Percentiles rank a stretch among this genome's conserved stretches.
Evolutionary conservation across 2,797 vertebrate genomes (phyloP).

Genomic region (Amniataba percoides): DNA sequence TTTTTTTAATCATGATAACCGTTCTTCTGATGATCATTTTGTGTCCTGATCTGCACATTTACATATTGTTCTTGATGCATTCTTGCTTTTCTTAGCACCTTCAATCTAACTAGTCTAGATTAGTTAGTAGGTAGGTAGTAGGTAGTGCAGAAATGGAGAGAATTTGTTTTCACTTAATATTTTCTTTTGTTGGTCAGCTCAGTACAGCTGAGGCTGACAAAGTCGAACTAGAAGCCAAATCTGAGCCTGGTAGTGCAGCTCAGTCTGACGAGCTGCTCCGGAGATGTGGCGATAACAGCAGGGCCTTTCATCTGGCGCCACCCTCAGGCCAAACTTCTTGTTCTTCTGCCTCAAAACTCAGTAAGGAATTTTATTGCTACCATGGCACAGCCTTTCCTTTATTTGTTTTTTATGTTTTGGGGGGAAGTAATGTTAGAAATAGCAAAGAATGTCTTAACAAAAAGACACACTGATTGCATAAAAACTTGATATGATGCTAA

Average conservation of each 20-base stretch:
- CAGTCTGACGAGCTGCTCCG: neutral
- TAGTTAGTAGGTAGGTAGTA: too few species aligned
- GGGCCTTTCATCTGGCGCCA: neutral
- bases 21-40: too few species aligned
- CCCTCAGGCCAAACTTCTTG: neutral
- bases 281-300: neutral
- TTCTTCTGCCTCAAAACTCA: neutral
- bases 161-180: too few species aligned
- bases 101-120: too few species aligned
- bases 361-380: neutral
- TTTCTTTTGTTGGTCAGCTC: neutral
- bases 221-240: neutral
- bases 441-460: constrained; percentile 20
- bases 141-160: too few species aligned
- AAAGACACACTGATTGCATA: constrained; percentile 15
- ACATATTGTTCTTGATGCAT: too few species aligned
- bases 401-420: neutral
- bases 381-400: neutral
- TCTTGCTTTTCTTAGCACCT: too few species aligned
- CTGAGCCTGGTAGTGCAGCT: neutral
- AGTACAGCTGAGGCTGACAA: neutral
- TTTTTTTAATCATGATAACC: too few species aligned
- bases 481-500: constrained; percentile 16
- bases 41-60: too few species aligned
- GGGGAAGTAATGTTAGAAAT: neutral